Evolutionary conservation across 1,140 invertebrate genomes (phyloP).

Genomic region (Drosophila carrolli): DNA sequence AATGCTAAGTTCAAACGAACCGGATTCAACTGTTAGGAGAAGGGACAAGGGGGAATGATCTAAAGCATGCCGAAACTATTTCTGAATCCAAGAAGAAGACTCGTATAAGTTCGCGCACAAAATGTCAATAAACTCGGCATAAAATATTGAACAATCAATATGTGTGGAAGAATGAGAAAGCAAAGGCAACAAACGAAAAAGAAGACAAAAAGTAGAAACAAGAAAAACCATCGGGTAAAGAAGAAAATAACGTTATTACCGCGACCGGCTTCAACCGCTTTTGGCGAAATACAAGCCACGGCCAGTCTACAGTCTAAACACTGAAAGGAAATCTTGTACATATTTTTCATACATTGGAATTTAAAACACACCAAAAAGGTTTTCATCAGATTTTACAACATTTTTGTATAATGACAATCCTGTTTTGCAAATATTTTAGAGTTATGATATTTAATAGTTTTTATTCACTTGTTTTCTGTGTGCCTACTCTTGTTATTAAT

Average conservation of each 20-base stretch:
- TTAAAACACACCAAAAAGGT: neutral
- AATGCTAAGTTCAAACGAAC: slow-evolving; percentile 27
- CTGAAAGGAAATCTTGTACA: neutral
- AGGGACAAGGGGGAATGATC: slow-evolving; percentile 7
- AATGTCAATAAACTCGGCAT: slow-evolving; percentile 77
- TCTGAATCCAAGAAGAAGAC: slow-evolving; percentile 31
- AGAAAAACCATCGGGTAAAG: slow-evolving; percentile 36
- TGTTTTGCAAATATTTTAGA: neutral
- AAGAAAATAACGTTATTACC: slow-evolving; percentile 47
- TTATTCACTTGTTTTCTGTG: neutral
- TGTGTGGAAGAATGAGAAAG: slow-evolving; percentile 45
- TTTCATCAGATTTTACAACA: too few relatives aligned
- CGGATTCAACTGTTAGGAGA: slow-evolving; percentile 26
- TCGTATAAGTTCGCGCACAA: slow-evolving; percentile 43
- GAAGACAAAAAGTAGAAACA: slow-evolving; percentile 40
- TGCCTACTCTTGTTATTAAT: neutral
- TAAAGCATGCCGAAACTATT: slow-evolving; percentile 62
- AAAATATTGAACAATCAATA: slow-evolving; percentile 76
- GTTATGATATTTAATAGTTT: neutral
- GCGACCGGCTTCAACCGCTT: slow-evolving; percentile 27
- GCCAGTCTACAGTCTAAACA: slow-evolving; percentile 11
- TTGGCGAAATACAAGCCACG: slow-evolving; percentile 25
- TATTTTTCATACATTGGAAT: neutral
- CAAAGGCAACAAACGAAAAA: slow-evolving; percentile 40
- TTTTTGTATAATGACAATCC: neutral